phyloP scores from a whole-genome alignment of 2,113 vertebrate genomes.

The Lagopus muta region DNA sequence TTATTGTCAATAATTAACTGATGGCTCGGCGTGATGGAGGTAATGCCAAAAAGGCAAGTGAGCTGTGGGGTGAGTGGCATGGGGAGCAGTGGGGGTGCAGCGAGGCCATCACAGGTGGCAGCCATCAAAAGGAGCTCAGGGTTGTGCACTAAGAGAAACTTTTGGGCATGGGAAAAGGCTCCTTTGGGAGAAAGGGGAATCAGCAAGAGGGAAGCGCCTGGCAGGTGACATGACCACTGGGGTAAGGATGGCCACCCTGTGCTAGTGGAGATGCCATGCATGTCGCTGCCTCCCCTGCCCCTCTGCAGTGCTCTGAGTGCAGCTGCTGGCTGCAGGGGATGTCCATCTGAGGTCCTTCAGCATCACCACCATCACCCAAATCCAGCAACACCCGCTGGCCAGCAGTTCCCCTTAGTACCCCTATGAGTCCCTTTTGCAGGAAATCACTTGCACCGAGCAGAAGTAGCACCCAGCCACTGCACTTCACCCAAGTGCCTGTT shows the following conservation, averaged over 20 bases:
- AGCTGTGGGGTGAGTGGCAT: accelerated
- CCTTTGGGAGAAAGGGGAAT: not conserved
- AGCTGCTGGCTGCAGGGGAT: not conserved
- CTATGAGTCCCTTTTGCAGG: too few relatives aligned
- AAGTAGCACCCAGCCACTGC: not conserved
- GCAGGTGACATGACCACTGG: not conserved
- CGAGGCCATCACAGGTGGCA: accelerated
- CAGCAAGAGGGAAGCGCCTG: accelerated
- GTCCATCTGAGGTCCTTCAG: not conserved
- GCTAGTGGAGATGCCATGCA: not conserved
- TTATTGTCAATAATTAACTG: not conserved
- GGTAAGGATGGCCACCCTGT: not conserved
- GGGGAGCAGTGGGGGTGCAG: not conserved
- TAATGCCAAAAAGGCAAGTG: not conserved
- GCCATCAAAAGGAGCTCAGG: not conserved
- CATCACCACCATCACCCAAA: not conserved
- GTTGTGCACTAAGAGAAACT: not conserved
- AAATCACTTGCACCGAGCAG: not conserved
- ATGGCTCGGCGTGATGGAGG: accelerated
- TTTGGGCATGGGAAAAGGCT: accelerated
- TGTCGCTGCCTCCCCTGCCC: too few relatives aligned
- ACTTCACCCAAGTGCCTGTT: not conserved
- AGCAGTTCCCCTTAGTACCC: too few relatives aligned
- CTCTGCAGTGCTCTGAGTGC: not conserved
- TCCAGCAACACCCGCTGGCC: accelerated